Evolutionary conservation across 2,113 vertebrate genomes (phyloP).

Genomic region (Galeopterus variegatus): DNA sequence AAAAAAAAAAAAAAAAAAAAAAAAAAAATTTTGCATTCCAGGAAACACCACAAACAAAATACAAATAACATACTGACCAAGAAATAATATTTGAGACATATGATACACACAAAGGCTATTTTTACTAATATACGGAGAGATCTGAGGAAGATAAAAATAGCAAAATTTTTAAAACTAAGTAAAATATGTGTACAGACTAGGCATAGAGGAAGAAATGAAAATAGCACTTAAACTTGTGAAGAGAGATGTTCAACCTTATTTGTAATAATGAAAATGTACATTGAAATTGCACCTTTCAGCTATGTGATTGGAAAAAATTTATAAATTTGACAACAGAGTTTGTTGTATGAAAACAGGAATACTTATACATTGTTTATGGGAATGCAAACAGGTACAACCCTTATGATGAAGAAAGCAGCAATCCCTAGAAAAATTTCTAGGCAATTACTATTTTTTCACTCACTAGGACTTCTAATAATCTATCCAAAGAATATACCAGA

Average conservation of each 20-base stretch:
- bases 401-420: not conserved
- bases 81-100: not conserved
- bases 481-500: not conserved
- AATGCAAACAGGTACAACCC: not conserved
- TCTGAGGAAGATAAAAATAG: not conserved
- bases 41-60: not conserved
- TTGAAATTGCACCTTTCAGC: not conserved
- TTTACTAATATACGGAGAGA: not conserved
- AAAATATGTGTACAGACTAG: not conserved
- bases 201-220: conserved; percentile 25
- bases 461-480: not conserved
- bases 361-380: not conserved
- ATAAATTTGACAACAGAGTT: not conserved
- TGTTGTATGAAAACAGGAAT: not conserved
- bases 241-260: not conserved
- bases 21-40: not conserved
- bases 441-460: not conserved
- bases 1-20: too few relatives aligned
- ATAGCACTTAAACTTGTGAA: not conserved
- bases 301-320: not conserved
- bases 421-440: not conserved
- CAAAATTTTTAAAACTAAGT: not conserved
- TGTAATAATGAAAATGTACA: not conserved
- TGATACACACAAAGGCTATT: not conserved
- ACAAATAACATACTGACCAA: not conserved